These are phyloP conservation scores for Saccopteryx leptura DNA, from an alignment of 2,113 vertebrate genomes.

Conservation along the genomic window DNA sequence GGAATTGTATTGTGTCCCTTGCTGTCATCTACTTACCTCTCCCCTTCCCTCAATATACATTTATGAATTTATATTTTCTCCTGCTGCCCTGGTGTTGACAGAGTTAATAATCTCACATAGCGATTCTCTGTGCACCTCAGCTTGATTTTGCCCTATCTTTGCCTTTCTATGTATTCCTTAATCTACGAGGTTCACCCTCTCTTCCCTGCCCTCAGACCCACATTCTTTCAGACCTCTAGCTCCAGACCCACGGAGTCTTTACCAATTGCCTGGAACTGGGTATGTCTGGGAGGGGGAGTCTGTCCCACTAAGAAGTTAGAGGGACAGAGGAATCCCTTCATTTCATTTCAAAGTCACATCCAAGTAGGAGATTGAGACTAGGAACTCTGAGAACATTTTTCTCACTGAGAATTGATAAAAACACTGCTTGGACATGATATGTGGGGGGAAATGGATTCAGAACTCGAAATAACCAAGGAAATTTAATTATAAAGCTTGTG, in stretches of 20 bases:
- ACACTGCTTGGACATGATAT: background rate
- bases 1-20: background rate
- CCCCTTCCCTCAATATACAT: background rate
- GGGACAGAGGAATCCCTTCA: background rate
- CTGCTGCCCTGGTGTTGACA: background rate
- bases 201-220: too few species aligned
- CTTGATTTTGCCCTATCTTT: background rate
- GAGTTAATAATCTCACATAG: background rate
- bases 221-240: background rate
- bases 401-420: slow-evolving; percentile 19
- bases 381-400: slow-evolving; percentile 38
- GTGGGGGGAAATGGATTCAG: background rate
- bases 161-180: background rate
- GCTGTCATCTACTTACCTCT: background rate
- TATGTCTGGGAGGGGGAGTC: background rate
- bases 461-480: background rate
- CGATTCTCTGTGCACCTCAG: background rate
- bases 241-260: background rate
- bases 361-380: background rate
- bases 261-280: background rate
- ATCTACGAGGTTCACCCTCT: background rate
- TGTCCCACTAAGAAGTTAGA: background rate
- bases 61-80: background rate
- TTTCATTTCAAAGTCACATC: background rate
- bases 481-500: background rate